Evolutionary conservation across 2,797 vertebrate species (phyloP), one percentile per base, ranked within the genome.

Genomic region (Crenichthys baileyi): DNA sequence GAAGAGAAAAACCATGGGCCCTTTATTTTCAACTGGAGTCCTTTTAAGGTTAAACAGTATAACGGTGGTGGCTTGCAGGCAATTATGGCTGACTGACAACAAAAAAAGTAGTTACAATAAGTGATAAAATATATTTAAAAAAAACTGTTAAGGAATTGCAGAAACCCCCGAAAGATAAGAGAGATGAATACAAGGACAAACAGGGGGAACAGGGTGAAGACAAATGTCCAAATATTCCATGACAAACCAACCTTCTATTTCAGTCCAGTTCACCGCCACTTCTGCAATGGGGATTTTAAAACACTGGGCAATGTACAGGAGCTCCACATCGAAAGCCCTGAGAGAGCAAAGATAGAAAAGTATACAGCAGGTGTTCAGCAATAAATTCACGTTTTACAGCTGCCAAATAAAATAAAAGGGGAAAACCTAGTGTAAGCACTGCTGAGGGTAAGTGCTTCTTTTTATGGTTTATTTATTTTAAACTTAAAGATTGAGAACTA

Each of bases 291-390:
- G 98, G 90, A 99, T 98, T 89, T 96, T 96, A 81, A 97, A 97
- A 83, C 92, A 93, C 91, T 99, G 98, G 76, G 98, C 98, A 72
- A 99, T 98, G 79, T 97, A 99, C 60, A 99, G 95, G 48, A 99
- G 97, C 91, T 99, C 98, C 91, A 99, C 97, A 60, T 99, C 98
- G 94, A 99, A 99, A 0, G 98, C 98, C 98, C 98, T 99, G 89
- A n/a, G 77, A 81, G 13, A 72, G 55, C 22, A 68, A 68, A 46
- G 65, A 24, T 20, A 39, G 63, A 68, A 15, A 26, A 11, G 9
- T 4, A 13, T 0, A 65, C 7, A 60, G 72, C 53, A 80, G 65
- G 67, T 51, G 71, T 15, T 72, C 56, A 84, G 41, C 15, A 74
- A 24, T 55, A 22, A 53, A 24, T 24, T 6, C 71, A 70, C 13